Percentiles rank a stretch among this genome's conserved stretches.
These are phyloP conservation scores for Leucoptera coffeella DNA, from an alignment of 2,888 invertebrate species.

Conservation along the genomic window DNA sequence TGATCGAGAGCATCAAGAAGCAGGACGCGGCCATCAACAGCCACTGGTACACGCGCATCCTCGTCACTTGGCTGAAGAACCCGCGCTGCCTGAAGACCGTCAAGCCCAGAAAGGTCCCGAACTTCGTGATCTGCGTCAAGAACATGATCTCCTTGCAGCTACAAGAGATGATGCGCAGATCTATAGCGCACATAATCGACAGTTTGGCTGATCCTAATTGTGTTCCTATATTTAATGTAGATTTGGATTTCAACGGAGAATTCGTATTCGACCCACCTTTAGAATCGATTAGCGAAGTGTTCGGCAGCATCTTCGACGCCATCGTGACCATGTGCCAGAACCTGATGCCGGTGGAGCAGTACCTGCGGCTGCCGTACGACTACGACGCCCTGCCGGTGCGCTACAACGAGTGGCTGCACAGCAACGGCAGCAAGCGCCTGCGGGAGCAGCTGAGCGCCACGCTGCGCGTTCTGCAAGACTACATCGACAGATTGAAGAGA, in stretches of 20 bases:
- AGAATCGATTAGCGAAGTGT: constrained; percentile 47
- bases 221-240: constrained; percentile 58
- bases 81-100: constrained; percentile 35
- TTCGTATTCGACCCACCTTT: constrained; percentile 57
- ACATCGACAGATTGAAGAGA: constrained; percentile 41
- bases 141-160: constrained; percentile 54
- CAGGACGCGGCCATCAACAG: constrained; percentile 32
- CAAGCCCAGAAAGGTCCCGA: constrained; percentile 22
- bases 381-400: constrained; percentile 49
- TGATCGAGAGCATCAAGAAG: constrained; percentile 28
- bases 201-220: constrained; percentile 41
- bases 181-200: constrained; percentile 57
- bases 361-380: constrained; percentile 28
- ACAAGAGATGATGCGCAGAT: constrained; percentile 60
- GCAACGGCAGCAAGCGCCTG: constrained; percentile 45
- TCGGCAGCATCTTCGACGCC: constrained; percentile 50
- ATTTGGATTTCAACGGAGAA: constrained; percentile 45
- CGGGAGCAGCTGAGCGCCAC: constrained; percentile 42
- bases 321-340: constrained; percentile 52
- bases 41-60: constrained; percentile 29
- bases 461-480: constrained; percentile 50
- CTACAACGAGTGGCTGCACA: constrained; percentile 51
- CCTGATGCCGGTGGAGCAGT: constrained; percentile 53
- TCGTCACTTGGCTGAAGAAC: constrained; percentile 39
- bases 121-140: constrained; percentile 33